These are phyloP conservation scores for Pimephales promelas DNA, from an alignment of 2,113 vertebrate genomes.

Conservation along the genomic window DNA sequence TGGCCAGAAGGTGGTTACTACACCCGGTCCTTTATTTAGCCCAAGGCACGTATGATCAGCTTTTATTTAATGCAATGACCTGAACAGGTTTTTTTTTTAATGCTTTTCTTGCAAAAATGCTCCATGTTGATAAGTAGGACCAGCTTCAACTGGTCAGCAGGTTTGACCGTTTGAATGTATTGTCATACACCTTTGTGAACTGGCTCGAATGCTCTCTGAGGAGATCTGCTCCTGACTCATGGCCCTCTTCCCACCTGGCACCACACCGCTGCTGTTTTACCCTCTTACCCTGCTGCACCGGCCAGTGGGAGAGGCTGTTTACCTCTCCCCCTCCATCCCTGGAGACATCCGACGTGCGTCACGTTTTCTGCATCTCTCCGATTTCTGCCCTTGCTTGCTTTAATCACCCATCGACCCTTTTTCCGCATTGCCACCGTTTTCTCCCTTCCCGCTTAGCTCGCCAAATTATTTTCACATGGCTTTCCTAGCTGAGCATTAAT, in stretches of 20 bases:
- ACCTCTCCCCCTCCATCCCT: conserved; percentile 55
- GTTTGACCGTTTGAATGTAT: conserved; percentile 55
- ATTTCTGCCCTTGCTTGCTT: conserved; percentile 27
- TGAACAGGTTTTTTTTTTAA: conserved; percentile 19
- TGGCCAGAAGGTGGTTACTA: conserved; percentile 2
- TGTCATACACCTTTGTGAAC: conserved; percentile 31
- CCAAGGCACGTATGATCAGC: conserved; percentile 26
- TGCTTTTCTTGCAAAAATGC: conserved; percentile 49
- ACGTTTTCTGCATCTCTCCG: conserved; percentile 51
- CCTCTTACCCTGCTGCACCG: conserved; percentile 55
- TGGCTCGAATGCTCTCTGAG: conserved; percentile 31
- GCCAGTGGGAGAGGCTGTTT: conserved; percentile 65
- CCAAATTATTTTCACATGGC: conserved; percentile 70
- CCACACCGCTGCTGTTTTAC: conserved; percentile 63
- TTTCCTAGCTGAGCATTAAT: conserved; percentile 69
- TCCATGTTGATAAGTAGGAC: conserved; percentile 29
- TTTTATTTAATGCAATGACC: conserved; percentile 34
- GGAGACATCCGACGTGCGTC: conserved; percentile 67
- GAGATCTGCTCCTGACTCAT: conserved; percentile 34
- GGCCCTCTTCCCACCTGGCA: conserved; percentile 67
- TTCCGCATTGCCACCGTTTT: conserved; percentile 28
- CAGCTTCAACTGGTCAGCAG: conserved; percentile 45
- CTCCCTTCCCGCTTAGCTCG: conserved; percentile 33
- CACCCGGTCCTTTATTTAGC: background rate
- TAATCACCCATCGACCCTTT: conserved; percentile 19